Evolutionary conservation across 2,113 vertebrate genomes (phyloP), one percentile per base, ranked within the genome.

Genomic region (Seriola aureovittata): DNA sequence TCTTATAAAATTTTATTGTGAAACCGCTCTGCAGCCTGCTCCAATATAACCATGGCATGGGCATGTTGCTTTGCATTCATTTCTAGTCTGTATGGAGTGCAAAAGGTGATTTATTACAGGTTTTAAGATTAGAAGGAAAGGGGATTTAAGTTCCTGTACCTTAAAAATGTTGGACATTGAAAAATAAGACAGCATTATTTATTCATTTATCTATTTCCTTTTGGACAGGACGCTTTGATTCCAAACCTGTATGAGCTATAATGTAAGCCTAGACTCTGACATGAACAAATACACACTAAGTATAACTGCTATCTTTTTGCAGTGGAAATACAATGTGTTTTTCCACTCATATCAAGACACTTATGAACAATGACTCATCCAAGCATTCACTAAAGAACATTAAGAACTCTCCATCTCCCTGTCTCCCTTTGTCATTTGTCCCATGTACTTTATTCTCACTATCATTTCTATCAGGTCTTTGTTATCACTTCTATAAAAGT

Each of bases 361-460:
- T 78, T 83, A 79, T 85, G 86, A 91, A 82, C 65, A 81, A 89
- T 79, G 78, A 78, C 60, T 85, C 75, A 75, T 65, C 66, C 60
- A 36, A 60, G 59, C 64, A 71, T 81, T 85, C 68, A 74, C 44
- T 14, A 34, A 72, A 71, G 62, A 72, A 73, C 71, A 86, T 83
- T 83, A 86, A 85, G 69, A 78, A 50, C 67, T 59, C 68, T 71
- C 34, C 74, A 38, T 88, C 75, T 71, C 34, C 21, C 36, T 42
- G 32, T 67, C 54, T 71, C 63, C 60, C 54, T 83, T 85, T 86
- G 66, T 71, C n/a, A 7, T 71, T 13, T 75, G 13, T 72, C 19
- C 69, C 64, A 66, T 75, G 19, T 66, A 67, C 75, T 79, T 84
- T 72, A 81, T 82, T 77, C 78, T 84, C n/a, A 64, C 54, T 59